phyloP scores from a whole-genome alignment of 2,797 vertebrate genomes.

The Chloroceryle inda region DNA sequence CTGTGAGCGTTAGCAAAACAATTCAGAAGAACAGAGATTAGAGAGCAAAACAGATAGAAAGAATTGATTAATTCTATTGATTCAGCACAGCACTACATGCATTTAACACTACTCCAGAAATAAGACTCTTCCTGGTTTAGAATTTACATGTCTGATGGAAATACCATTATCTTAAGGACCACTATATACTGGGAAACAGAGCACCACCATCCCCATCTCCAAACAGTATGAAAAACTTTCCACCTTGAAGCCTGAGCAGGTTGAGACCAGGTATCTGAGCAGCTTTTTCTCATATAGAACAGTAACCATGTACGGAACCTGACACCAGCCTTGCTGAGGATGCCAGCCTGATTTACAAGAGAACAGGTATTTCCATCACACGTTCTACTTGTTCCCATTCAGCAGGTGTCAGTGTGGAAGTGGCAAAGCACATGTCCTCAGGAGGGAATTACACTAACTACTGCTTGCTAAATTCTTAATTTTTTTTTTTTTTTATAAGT shows the following conservation, averaged over 20 bases:
- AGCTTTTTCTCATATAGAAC: not conserved
- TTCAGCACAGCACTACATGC: not conserved
- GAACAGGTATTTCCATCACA: not conserved
- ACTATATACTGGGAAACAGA: not conserved
- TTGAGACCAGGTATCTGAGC: not conserved
- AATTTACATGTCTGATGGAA: not conserved
- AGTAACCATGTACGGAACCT: not conserved
- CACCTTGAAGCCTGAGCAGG: not conserved
- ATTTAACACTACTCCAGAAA: not conserved
- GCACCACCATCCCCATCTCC: not conserved
- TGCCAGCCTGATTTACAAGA: not conserved
- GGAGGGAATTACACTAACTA: not conserved
- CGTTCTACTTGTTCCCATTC: not conserved
- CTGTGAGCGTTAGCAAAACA: not conserved
- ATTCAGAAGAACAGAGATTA: conserved; percentile 5
- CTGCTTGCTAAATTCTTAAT: not conserved
- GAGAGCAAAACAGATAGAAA: not conserved
- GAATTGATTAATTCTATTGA: conserved; percentile 21
- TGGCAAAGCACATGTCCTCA: not conserved
- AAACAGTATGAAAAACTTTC: not conserved
- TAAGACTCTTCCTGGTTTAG: not conserved
- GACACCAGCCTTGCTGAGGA: not conserved
- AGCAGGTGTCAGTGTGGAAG: not conserved
- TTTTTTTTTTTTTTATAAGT: no score
- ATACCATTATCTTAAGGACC: not conserved